These are phyloP conservation scores for Brachystomella parvula DNA, from an alignment of 1,140 invertebrate species.

Conservation along the genomic window DNA sequence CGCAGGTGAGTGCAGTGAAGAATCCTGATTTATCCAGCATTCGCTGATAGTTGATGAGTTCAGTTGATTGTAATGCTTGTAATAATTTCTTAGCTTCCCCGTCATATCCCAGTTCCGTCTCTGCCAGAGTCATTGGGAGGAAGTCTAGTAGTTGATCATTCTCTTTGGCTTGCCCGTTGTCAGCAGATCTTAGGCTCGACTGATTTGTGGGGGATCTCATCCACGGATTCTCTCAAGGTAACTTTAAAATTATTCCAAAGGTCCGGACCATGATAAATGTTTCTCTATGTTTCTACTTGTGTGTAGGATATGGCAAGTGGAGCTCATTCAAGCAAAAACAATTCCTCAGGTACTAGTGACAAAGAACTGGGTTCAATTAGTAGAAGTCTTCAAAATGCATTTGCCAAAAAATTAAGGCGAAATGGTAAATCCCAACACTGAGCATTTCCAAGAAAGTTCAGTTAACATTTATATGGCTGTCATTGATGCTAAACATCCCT, in stretches of 20 bases:
- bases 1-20: slow-evolving; percentile 46
- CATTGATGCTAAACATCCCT: no score
- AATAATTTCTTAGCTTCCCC: slow-evolving; percentile 50
- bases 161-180: slow-evolving; percentile 62
- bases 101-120: slow-evolving; percentile 68
- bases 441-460: no score
- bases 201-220: slow-evolving; percentile 35
- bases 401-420: slow-evolving; percentile 13
- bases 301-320: slow-evolving; percentile 26
- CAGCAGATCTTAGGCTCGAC: slow-evolving; percentile 31
- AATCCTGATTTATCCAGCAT: neutral
- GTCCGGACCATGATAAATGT: neutral
- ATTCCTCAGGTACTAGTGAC: slow-evolving; percentile 13
- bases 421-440: slow-evolving; percentile 15
- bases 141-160: slow-evolving; percentile 73
- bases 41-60: no score
- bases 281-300: slow-evolving; percentile 5
- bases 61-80: neutral
- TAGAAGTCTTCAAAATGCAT: neutral
- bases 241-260: slow-evolving; percentile 3
- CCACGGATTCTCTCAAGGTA: slow-evolving; percentile 29
- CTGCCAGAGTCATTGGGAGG: slow-evolving; percentile 81
- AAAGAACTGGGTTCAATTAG: slow-evolving; percentile 15
- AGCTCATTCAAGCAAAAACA: slow-evolving; percentile 4
- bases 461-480: no score